Percentiles rank a stretch among this genome's conserved stretches.
These are phyloP conservation scores for Drosophila ananassae DNA, from an alignment of 1,140 invertebrate genomes.

Conservation along the genomic window DNA sequence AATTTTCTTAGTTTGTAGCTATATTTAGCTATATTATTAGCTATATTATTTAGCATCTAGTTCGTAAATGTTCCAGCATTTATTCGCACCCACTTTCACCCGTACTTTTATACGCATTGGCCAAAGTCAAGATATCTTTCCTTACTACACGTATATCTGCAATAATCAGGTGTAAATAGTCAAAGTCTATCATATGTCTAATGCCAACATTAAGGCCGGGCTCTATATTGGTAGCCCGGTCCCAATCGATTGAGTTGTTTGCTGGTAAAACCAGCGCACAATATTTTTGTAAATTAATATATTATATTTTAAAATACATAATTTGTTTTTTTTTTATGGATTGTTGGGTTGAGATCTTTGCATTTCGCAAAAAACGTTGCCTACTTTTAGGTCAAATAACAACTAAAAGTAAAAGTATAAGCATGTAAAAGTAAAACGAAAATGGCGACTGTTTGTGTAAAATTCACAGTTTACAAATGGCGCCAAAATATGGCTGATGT, in stretches of 20 bases:
- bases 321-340: neutral
- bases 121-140: conserved; percentile 60
- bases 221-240: conserved; percentile 2
- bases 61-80: conserved; percentile 70
- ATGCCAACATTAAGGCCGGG: conserved; percentile 23
- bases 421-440: neutral
- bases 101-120: conserved; percentile 22
- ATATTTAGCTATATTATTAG: conserved; percentile 49
- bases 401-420: too few relatives aligned
- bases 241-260: neutral
- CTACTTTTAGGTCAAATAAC: neutral
- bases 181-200: conserved; percentile 49
- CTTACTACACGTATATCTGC: conserved; percentile 51
- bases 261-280: conserved; percentile 2
- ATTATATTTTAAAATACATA: conserved; percentile 18
- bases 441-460: neutral
- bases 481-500: neutral
- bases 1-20: conserved; percentile 69
- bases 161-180: conserved; percentile 76
- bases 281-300: conserved; percentile 45
- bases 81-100: conserved; percentile 44
- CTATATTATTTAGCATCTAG: conserved; percentile 56
- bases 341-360: too few relatives aligned
- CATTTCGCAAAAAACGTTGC: neutral
- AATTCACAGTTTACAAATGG: neutral